phyloP scores from a whole-genome alignment of 1,140 invertebrate species.

The Ceratosolen fusciceps region DNA sequence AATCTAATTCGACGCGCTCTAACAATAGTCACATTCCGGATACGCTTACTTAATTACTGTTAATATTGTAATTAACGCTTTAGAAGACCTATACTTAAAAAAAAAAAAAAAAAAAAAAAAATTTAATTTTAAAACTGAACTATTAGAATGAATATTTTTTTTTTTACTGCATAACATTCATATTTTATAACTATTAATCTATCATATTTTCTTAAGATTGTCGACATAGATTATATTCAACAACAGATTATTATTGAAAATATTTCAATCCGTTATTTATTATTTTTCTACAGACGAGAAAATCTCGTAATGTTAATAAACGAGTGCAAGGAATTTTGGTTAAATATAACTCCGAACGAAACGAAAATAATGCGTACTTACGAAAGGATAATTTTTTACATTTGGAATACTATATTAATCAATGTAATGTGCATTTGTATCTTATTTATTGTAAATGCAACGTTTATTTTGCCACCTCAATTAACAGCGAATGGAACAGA shows the following conservation, averaged over 20 bases:
- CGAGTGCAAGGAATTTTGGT: conserved; percentile 15
- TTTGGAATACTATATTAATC: neutral
- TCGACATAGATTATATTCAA: conserved; percentile 24
- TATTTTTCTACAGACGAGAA: neutral
- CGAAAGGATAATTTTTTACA: conserved; percentile 7
- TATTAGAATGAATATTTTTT: neutral
- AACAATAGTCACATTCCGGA: too few relatives aligned
- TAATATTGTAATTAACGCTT: too few relatives aligned
- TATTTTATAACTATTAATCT: too few relatives aligned
- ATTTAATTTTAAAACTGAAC: too few relatives aligned
- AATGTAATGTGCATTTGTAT: neutral
- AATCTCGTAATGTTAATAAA: neutral
- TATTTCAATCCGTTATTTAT: neutral
- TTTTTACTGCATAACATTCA: neutral
- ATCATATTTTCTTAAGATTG: neutral
- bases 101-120: too few relatives aligned
- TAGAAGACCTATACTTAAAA: neutral
- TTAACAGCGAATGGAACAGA: neutral
- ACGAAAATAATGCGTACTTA: neutral
- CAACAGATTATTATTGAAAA: neutral
- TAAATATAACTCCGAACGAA: neutral
- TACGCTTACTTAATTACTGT: too few relatives aligned
- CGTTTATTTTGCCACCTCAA: too few relatives aligned
- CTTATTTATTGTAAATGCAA: neutral
- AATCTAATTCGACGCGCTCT: too few relatives aligned